Base-by-base conservation (phyloP, 2,113 vertebrate genomes). In the Thryonomys swinderianus region DNA sequence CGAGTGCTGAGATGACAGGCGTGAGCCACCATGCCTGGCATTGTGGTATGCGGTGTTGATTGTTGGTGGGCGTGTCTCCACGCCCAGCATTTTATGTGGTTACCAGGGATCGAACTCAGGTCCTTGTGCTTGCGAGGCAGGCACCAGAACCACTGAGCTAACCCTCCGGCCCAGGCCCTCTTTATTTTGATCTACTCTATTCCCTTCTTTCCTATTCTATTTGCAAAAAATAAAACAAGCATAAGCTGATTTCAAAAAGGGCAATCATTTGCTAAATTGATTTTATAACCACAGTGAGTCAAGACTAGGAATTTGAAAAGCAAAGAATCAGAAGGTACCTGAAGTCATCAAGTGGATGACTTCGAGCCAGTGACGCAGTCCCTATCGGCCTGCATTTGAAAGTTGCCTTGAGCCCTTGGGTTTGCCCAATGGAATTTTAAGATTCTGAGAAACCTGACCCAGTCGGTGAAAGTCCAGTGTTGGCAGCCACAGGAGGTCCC, bases 281-380 rank as follows among this genome's bases (percentile, higher is more conserved):
- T 69, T 95, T 96, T 61, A 74, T 61, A 78, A 88, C 42, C 32
- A 40, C 48, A 40, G 64, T 40, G 88, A 90, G 62, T 85, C 64
- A 71, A 67, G 27, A 61, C 25, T 32, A 90, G 59, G 57, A 76
- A 55, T 82, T 30, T 37, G 62, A 71, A 95, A 95, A 91, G 23
- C 76, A 80, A 84, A 61, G 76, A 69, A 7, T 71, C 25, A 53
- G 61, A 64, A 66, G 84, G 13, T 45, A 80, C 18, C 71, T 42
- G 53, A 76, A 37, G 78, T 80, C 34, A 32, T 66, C 51, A 79
- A 62, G 51, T 34, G 57, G 51, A 7, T 66, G 37, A 62, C 48
- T 34, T 14, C 27, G 78, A 57, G 66, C 37, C 0, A 3, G 34
- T 48, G 84, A 84, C 81, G 64, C 84, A 76, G 2, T 11, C 51